Base-by-base conservation (phyloP, 2,888 invertebrate species). In the Drosophila anceps region DNA sequence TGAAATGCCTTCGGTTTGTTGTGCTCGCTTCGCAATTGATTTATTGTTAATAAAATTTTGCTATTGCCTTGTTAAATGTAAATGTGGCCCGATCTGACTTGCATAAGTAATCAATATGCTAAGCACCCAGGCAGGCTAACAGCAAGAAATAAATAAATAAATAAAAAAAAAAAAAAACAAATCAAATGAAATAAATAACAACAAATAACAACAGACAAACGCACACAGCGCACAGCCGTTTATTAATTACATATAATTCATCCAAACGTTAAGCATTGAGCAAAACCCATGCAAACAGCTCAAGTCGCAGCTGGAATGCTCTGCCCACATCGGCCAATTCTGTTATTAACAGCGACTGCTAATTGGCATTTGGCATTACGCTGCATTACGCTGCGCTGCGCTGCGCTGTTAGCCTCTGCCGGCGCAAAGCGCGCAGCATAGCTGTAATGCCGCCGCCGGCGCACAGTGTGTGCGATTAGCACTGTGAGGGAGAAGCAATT, bases 1-100 rank as follows among this genome's bases (percentile, higher is more conserved):
- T 84, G 85, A 84, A 82, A 82, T 88, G 75, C 75, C 79, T 77
- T 51, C 61, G 75, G 57, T 54, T 65, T 64, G 76, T 43, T 80
- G 73, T 66, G 66, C 64, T 78, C 64, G 68, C 62, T 73, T 58
- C 65, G 73, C 73, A 82, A 91, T 87, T 90, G 91, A 90, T 88
- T 89, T 90, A 91, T 88, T 81, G 81, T 79, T 86, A 84, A 84
- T 82, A 83, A 74, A 87, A 80, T 46, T 54, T 81, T 76, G 67
- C 72, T 64, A 71, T 79, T 75, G 75, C 78, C 79, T 78, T 71
- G 78, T 78, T 68, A 74, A 79, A 84, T 86, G 87, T 81, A 81
- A 86, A 86, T 86, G 73, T 51, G 72, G 50, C 64, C 50, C 72
- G 65, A 64, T 65, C 69, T 57, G 76, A 68, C 73, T 84, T 86